A percentile compares a stretch with the other conserved stretches of the same genome.
Conservation (phyloP, 2,113 vertebrate genomes). For the human region GRCh38 chr1:108635001-108635500, state of each 20-base stretch:
- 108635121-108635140: constrained; percentile 97
- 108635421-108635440: not conserved
- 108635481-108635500: not conserved
- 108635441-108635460: not conserved
- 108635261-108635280: not conserved
- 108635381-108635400: not conserved
- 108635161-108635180: not conserved
- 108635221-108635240: constrained; percentile 53
- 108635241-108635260: not conserved
- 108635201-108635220: not conserved
- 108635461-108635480: not conserved
- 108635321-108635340: not conserved
- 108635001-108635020: not conserved
- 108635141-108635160: constrained; percentile 86
- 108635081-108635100: constrained; percentile 8
- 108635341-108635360: not conserved
- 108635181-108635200: not conserved
- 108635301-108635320: not conserved
- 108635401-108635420: constrained; percentile 4
- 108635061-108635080: not conserved
- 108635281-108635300: not conserved
- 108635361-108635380: not conserved
- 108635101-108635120: constrained; percentile 90
- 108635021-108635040: not conserved
- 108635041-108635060: not conserved